Conservation (phyloP, 2,888 invertebrate species). For the Lissocephala sabroskyi region DNA sequence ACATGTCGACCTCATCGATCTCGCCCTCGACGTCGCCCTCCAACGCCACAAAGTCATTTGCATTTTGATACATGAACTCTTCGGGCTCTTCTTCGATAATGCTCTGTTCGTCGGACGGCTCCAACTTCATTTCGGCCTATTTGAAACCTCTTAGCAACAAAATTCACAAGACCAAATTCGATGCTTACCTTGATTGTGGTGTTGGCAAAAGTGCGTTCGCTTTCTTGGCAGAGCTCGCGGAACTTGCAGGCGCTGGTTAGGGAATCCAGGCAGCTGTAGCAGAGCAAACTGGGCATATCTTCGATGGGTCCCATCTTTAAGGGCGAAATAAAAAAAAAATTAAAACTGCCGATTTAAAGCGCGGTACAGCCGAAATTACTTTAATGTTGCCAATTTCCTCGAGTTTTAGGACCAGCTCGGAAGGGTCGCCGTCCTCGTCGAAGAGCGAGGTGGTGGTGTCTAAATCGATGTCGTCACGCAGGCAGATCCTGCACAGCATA, state of each 20-base stretch:
- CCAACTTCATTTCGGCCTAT: slow-evolving; percentile 59
- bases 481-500: slow-evolving; percentile 66
- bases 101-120: slow-evolving; percentile 42
- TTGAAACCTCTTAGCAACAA: too few relatives aligned
- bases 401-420: slow-evolving; percentile 57
- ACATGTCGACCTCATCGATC: slow-evolving; percentile 48
- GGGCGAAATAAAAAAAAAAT: background rate
- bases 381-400: slow-evolving; percentile 68
- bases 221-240: slow-evolving; percentile 65
- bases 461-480: slow-evolving; percentile 52
- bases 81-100: slow-evolving; percentile 33
- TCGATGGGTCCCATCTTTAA: slow-evolving; percentile 56
- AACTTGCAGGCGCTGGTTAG: slow-evolving; percentile 61
- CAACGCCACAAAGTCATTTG: slow-evolving; percentile 48
- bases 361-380: too few relatives aligned
- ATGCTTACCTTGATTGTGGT: slow-evolving; percentile 57
- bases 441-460: slow-evolving; percentile 61
- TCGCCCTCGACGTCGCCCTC: slow-evolving; percentile 56
- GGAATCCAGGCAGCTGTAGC: slow-evolving; percentile 54
- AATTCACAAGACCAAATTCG: too few relatives aligned
- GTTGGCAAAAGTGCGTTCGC: slow-evolving; percentile 60
- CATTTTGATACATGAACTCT: slow-evolving; percentile 48
- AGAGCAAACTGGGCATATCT: slow-evolving; percentile 68
- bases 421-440: slow-evolving; percentile 44
- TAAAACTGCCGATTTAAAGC: background rate